These are phyloP conservation scores for Glyptemys insculpta DNA, from an alignment of 2,797 vertebrate genomes.

Conservation along the genomic window DNA sequence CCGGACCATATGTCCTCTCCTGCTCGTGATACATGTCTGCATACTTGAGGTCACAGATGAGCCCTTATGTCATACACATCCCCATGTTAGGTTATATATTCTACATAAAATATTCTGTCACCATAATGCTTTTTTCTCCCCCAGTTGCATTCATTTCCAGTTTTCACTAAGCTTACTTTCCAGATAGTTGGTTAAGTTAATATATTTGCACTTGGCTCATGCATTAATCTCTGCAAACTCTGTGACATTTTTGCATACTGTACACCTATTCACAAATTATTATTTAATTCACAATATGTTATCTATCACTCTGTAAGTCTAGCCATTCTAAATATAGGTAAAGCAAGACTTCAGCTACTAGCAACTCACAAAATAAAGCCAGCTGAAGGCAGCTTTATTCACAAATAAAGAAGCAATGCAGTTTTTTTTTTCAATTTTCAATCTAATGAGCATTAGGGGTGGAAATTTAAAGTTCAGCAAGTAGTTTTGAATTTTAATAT, in stretches of 20 bases:
- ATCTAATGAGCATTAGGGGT: slow-evolving; percentile 34
- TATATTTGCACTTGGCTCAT: slow-evolving; percentile 60
- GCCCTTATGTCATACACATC: not conserved
- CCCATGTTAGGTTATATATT: not conserved
- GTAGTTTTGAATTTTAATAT: slow-evolving; percentile 60
- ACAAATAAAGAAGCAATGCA: slow-evolving; percentile 57
- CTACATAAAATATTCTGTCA: not conserved
- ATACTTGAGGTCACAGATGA: not conserved
- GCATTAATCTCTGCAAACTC: slow-evolving; percentile 64
- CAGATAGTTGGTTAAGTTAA: slow-evolving; percentile 64
- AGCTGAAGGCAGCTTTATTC: slow-evolving; percentile 33
- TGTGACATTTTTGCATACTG: slow-evolving; percentile 42
- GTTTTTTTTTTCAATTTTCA: slow-evolving; percentile 20
- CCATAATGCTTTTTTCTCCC: slow-evolving; percentile 11
- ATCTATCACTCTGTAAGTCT: slow-evolving; percentile 6
- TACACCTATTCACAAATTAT: slow-evolving; percentile 58
- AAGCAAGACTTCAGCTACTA: slow-evolving; percentile 8
- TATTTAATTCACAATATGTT: slow-evolving; percentile 24
- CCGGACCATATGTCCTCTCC: not conserved
- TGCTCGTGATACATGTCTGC: not conserved
- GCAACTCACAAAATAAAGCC: not conserved
- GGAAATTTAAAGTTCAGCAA: slow-evolving; percentile 58
- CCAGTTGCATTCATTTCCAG: slow-evolving; percentile 27
- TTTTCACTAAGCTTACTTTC: slow-evolving; percentile 66
- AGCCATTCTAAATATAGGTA: slow-evolving; percentile 11